phyloP scores from a whole-genome alignment of 64 coral and sea anemone species.

The Platygyra sinensis region DNA sequence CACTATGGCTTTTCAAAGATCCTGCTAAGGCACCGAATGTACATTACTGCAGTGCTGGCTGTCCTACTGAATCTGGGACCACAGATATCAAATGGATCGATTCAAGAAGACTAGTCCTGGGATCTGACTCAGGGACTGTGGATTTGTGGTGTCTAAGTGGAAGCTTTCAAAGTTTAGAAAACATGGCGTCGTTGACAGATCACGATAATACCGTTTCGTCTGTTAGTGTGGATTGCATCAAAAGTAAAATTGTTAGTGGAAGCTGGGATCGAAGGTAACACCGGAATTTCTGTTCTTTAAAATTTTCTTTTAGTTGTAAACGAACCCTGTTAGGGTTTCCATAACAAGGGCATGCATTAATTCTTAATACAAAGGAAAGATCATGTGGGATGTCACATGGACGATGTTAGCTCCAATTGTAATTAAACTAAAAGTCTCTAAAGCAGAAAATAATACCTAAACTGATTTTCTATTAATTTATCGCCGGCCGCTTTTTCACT shows the following conservation, averaged over 20 bases:
- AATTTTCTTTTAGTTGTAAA: neutral
- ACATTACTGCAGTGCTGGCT: constrained; percentile 70
- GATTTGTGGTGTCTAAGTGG: constrained; percentile 85
- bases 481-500: too few relatives aligned
- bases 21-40: constrained; percentile 88
- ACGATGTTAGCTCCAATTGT: too few relatives aligned
- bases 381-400: too few relatives aligned
- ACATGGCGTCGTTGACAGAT: constrained; percentile 71
- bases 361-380: too few relatives aligned
- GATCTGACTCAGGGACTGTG: constrained; percentile 74
- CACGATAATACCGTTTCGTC: constrained; percentile 82
- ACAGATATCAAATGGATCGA: constrained; percentile 91
- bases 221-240: constrained; percentile 79
- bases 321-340: too few relatives aligned
- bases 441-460: too few relatives aligned
- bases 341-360: too few relatives aligned
- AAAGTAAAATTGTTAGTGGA: constrained; percentile 82
- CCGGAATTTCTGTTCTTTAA: neutral
- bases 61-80: constrained; percentile 78
- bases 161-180: constrained; percentile 76
- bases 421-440: too few relatives aligned
- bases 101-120: constrained; percentile 74
- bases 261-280: constrained; percentile 84
- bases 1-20: constrained; percentile 94
- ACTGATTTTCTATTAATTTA: too few relatives aligned